These are phyloP conservation scores for Grammomys dolichurus DNA, from an alignment of 2,113 vertebrate genomes.

Conservation along the genomic window DNA sequence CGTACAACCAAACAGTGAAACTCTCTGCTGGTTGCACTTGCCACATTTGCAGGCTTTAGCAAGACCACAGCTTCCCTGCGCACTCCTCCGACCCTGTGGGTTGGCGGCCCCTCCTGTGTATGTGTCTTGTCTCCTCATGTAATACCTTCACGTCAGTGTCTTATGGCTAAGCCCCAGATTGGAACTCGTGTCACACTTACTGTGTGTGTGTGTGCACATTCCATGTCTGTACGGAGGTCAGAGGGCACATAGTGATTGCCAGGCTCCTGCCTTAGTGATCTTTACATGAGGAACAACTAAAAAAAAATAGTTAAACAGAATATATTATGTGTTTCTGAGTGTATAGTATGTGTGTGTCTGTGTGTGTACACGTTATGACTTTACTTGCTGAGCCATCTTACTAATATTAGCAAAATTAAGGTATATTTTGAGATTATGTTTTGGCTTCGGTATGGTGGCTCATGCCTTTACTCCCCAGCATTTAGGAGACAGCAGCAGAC, in stretches of 20 bases:
- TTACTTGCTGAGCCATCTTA: background rate
- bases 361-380: background rate
- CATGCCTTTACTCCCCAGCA: background rate
- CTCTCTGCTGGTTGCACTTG: background rate
- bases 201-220: background rate
- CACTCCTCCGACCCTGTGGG: background rate
- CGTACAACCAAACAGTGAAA: background rate
- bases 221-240: background rate
- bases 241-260: background rate
- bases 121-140: background rate
- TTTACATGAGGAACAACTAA: background rate
- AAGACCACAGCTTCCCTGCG: background rate
- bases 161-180: background rate
- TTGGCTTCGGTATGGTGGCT: background rate
- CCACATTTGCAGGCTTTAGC: background rate
- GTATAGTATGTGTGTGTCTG: background rate
- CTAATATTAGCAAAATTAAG: background rate
- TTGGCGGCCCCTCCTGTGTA: background rate
- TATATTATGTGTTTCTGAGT: background rate
- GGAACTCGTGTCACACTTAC: background rate
- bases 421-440: background rate
- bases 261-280: background rate
- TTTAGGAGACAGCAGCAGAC: background rate
- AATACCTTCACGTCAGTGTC: background rate
- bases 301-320: background rate